phyloP scores from a whole-genome alignment of 2,888 invertebrate genomes.

The Prenolepis imparis region DNA sequence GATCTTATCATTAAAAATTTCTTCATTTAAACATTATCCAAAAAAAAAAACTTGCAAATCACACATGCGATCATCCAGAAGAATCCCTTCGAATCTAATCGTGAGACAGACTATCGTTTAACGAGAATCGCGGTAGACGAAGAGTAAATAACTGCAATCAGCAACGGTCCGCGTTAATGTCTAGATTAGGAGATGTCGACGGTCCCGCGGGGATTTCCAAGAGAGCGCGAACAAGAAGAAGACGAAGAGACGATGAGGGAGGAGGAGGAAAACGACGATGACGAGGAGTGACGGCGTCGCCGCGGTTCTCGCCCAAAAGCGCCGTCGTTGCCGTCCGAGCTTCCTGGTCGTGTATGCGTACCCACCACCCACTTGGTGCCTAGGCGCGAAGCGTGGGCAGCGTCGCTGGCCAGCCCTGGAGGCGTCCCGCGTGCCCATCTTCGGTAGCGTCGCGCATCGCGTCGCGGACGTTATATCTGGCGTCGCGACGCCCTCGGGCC shows the following conservation, averaged over 20 bases:
- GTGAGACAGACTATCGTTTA: neutral
- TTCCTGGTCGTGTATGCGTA: slow-evolving; percentile 66
- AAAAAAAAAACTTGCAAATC: neutral
- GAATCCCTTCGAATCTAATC: neutral
- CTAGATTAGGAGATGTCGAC: slow-evolving; percentile 50
- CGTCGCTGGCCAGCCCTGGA: slow-evolving; percentile 84
- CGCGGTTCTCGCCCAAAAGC: slow-evolving; percentile 63
- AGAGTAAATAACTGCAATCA: slow-evolving; percentile 12
- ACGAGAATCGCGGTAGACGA: neutral
- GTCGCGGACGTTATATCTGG: slow-evolving; percentile 84
- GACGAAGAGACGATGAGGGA: slow-evolving; percentile 1
- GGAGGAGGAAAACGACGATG: slow-evolving; percentile 8
- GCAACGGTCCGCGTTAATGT: slow-evolving; percentile 45
- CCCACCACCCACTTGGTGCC: slow-evolving; percentile 64
- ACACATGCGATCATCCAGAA: neutral
- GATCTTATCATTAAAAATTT: too few species aligned
- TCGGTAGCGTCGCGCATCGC: slow-evolving; percentile 82
- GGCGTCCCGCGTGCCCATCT: slow-evolving; percentile 84
- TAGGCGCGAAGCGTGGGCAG: slow-evolving; percentile 80
- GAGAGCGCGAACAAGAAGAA: slow-evolving; percentile 37
- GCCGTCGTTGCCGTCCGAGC: slow-evolving; percentile 52
- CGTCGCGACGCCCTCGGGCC: slow-evolving; percentile 81
- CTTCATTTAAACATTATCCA: neutral
- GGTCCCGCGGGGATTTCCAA: slow-evolving; percentile 46
- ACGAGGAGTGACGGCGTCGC: slow-evolving; percentile 35